Evolutionary conservation across 1,140 invertebrate genomes (phyloP).

Genomic region (Tetramorium parvispinum): DNA sequence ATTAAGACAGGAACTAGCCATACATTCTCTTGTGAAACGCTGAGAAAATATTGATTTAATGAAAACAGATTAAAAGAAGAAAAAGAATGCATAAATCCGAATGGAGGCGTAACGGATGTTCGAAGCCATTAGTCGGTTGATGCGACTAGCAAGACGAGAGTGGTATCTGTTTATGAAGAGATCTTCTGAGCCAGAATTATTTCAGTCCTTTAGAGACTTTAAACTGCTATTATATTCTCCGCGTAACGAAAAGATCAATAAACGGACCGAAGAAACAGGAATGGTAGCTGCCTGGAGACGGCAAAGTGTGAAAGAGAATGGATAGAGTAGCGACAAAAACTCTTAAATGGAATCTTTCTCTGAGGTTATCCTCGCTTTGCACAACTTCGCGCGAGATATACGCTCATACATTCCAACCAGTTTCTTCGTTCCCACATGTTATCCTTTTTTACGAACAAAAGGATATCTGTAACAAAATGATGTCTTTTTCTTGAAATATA

Average conservation of each 20-base stretch:
- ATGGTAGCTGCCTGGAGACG: not conserved
- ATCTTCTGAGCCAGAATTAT: not conserved
- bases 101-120: not conserved
- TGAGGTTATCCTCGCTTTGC: conserved; percentile 31
- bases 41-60: not conserved
- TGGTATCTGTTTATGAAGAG: not conserved
- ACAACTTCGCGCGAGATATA: conserved; percentile 27
- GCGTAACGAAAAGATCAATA: conserved; percentile 29
- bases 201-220: not conserved
- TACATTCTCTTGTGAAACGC: not conserved
- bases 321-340: conserved; percentile 43
- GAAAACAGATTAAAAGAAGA: not conserved
- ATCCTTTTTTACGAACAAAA: not conserved
- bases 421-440: not conserved
- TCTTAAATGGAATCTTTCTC: conserved; percentile 53
- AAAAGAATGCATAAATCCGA: not conserved
- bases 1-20: not conserved
- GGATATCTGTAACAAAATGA: conserved; percentile 1
- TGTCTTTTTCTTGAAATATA: not conserved
- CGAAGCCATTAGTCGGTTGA: not conserved
- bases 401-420: conserved; percentile 23
- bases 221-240: not conserved
- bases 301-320: conserved; percentile 40
- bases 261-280: conserved; percentile 13
- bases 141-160: not conserved